Percentiles rank a stretch among this genome's conserved stretches.
Evolutionary conservation across 2,113 vertebrate species (phyloP).

Genomic region (Alosa alosa): DNA sequence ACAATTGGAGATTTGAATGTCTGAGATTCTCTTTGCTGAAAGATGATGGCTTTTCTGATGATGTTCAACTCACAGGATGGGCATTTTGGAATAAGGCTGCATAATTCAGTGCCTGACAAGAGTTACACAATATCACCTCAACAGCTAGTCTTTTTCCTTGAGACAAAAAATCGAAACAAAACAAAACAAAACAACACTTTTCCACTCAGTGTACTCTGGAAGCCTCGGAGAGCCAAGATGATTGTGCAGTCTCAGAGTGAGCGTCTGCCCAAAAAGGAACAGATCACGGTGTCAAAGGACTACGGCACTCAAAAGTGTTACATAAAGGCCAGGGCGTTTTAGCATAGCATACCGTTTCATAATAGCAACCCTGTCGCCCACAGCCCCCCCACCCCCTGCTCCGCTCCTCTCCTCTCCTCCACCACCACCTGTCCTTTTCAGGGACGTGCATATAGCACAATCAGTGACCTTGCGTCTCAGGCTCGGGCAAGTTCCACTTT

Average conservation of each 20-base stretch:
- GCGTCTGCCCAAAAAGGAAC: not conserved
- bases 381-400: not conserved
- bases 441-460: not conserved
- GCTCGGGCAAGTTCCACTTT: not conserved
- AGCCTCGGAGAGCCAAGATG: not conserved
- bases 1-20: not conserved
- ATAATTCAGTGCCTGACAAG: not conserved
- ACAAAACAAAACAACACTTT: not conserved
- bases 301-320: not conserved
- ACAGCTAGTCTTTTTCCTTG: not conserved
- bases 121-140: not conserved
- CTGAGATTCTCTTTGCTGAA: not conserved
- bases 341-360: conserved; percentile 1
- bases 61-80: not conserved
- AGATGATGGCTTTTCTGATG: not conserved
- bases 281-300: not conserved
- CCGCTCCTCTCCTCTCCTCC: not conserved
- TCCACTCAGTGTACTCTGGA: not conserved
- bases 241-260: not conserved
- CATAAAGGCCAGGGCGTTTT: not conserved
- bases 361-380: not conserved
- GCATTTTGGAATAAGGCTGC: not conserved
- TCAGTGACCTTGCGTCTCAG: not conserved
- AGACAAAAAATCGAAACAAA: not conserved
- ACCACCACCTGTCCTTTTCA: not conserved